phyloP scores from a whole-genome alignment of 2,113 vertebrate species.

The Paracyprichromis sp. region DNA sequence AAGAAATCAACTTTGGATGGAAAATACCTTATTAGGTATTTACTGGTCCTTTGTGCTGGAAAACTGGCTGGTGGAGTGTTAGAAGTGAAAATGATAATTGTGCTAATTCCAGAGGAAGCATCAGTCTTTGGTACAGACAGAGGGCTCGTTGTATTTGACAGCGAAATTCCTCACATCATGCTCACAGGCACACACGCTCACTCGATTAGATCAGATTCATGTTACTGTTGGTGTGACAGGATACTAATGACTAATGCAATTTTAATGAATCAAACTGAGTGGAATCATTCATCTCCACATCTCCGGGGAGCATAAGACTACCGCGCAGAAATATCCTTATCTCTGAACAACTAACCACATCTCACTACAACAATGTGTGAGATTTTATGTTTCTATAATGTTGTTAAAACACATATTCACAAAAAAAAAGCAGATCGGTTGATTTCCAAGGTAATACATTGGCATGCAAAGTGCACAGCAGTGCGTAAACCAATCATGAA shows the following conservation, averaged over 20 bases:
- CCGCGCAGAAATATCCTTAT: not conserved
- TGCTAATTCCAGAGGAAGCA: not conserved
- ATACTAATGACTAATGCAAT: slow-evolving; percentile 32
- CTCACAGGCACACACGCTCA: not conserved
- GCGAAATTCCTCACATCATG: not conserved
- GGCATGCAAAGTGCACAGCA: not conserved
- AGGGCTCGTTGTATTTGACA: not conserved
- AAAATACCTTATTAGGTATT: not conserved
- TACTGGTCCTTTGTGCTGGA: not conserved
- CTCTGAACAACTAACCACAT: not conserved
- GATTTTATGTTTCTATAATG: not conserved
- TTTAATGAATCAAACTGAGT: slow-evolving; percentile 23
- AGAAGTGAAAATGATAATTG: not conserved
- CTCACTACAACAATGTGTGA: not conserved
- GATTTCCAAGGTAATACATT: not conserved
- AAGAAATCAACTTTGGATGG: not conserved
- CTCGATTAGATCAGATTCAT: slow-evolving; percentile 12
- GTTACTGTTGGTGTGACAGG: slow-evolving; percentile 21
- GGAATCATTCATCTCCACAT: slow-evolving; percentile 8
- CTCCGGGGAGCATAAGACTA: not conserved
- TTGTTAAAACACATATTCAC: not conserved
- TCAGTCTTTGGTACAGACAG: not conserved
- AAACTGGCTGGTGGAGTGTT: not conserved
- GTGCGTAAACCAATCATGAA: not conserved
- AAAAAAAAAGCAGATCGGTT: not conserved